Conservation (phyloP, 2,113 vertebrate species). For the Neogobius melanostomus region DNA sequence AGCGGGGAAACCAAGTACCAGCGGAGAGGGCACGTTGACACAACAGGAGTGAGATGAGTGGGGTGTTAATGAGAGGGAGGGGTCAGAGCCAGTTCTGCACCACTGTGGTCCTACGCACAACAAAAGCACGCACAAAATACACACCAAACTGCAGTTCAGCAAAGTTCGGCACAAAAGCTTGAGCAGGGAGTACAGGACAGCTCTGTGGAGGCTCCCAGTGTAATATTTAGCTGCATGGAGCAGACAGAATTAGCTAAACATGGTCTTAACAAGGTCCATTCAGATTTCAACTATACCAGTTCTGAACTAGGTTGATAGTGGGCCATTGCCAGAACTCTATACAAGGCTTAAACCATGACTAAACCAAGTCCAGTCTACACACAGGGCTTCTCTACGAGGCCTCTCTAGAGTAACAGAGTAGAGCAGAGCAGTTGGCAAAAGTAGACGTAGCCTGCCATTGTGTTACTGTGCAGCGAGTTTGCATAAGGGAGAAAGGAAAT, state of each 20-base stretch:
- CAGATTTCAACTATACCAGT: too few relatives aligned
- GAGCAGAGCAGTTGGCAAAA: slow-evolving; percentile 38
- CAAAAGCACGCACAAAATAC: slow-evolving; percentile 12
- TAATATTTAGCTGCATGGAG: slow-evolving; percentile 45
- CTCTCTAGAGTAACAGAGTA: slow-evolving; percentile 9
- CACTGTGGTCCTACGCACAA: slow-evolving; percentile 26
- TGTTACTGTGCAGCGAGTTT: slow-evolving; percentile 34
- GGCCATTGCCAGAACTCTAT: too few relatives aligned
- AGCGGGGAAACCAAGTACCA: slow-evolving; percentile 6
- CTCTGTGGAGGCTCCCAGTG: slow-evolving; percentile 29
- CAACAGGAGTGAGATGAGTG: slow-evolving; percentile 62
- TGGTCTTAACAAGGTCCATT: too few relatives aligned
- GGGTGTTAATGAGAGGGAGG: slow-evolving; percentile 66
- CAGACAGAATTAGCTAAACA: slow-evolving; percentile 33
- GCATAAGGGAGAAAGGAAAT: too few relatives aligned
- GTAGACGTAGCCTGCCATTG: slow-evolving; percentile 41
- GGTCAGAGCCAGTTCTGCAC: slow-evolving; percentile 32
- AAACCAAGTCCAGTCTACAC: neutral
- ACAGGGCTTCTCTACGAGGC: neutral
- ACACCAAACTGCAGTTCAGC: slow-evolving; percentile 56
- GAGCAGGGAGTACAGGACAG: slow-evolving; percentile 36
- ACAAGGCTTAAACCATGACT: neutral
- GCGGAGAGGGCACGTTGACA: slow-evolving; percentile 36
- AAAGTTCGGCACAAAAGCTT: slow-evolving; percentile 51
- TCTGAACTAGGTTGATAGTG: neutral